Percentiles rank a stretch among this genome's conserved stretches.
Conservation (phyloP, 2,888 invertebrate species). For the Chrysodeixis includens region DNA sequence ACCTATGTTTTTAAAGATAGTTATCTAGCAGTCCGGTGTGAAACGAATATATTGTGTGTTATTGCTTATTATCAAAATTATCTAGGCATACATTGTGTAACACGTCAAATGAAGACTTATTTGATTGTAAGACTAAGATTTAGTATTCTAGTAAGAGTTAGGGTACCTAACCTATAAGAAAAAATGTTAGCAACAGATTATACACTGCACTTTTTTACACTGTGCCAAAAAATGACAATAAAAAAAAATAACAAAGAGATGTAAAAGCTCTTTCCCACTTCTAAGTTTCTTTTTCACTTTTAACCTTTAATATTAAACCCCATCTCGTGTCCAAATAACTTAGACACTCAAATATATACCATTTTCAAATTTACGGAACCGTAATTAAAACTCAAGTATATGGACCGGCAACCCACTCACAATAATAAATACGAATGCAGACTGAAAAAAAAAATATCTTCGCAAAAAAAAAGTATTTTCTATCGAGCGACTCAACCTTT, state of each 20-base stretch:
- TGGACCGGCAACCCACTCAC: constrained; percentile 9
- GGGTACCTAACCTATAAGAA: no score
- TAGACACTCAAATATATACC: background rate
- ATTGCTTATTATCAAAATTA: background rate
- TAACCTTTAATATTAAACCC: background rate
- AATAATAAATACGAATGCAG: constrained; percentile 43
- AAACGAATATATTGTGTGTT: background rate
- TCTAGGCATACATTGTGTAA: background rate
- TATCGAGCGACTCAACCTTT: constrained; percentile 83
- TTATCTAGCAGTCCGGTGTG: background rate
- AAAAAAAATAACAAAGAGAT: no score
- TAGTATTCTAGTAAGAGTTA: no score
- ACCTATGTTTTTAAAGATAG: constrained; percentile 1
- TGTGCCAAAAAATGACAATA: no score
- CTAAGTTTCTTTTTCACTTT: no score
- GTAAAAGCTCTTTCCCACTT: no score
- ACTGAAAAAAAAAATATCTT: constrained; percentile 56
- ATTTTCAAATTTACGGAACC: background rate
- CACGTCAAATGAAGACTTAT: no score
- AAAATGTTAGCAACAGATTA: no score
- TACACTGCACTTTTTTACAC: no score
- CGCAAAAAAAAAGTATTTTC: constrained; percentile 75
- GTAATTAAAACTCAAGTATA: constrained; percentile 13
- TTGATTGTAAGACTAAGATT: no score
- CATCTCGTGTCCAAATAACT: background rate